Base-by-base conservation (phyloP, 2,888 invertebrate genomes). In the Piscicola geometra region DNA sequence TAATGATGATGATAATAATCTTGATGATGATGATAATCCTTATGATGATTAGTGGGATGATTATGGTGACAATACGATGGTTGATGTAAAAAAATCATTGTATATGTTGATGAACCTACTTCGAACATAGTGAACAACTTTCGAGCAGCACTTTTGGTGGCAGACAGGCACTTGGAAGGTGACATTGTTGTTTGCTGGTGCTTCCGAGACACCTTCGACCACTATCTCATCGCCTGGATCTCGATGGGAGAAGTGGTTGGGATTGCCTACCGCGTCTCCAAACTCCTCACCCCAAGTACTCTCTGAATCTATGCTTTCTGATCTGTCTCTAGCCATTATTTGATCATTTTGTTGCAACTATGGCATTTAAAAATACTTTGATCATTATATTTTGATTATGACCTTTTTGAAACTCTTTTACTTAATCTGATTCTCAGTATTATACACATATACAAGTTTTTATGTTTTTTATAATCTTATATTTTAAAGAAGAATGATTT, bases 261-360 rank as follows among this genome's bases (percentile, higher is more conserved):
- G 60, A 64, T 64, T 60, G 0, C n/a, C 71, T 0, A 52, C 52
- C 32, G 32, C 36, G 3, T 35, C 73, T 0, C 56, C 64, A 52
- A 60, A 73, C 1, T 73, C 73, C 18, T 73, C 73, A 1, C 64
- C 73, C 73, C 73, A 73, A 15, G 73, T 50, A 30, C 73, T 73
- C 0, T 56, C 73, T 25, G 73, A 73, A 35, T 60, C 60, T 30
- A 73, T 35, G 32, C 64, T 64, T 9, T 35, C 60, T n/a, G 73
- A 50, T 64, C 73, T 60, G n/a, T 73, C 73, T 32, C 47, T 71
- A 36, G 68, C 33, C 69, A 76, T 76, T 56, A 15, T 47, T 15
- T 21, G 21, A 47, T 47, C 9, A 15, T 47, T 47, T 47, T 47
- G n/a, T n/a, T n/a, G n/a, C n/a, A n/a, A n/a, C n/a, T n/a, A n/a